Percentiles rank a stretch among this genome's conserved stretches.
Conservation (phyloP, 2,113 vertebrate species). For the Rostratula benghalensis region DNA sequence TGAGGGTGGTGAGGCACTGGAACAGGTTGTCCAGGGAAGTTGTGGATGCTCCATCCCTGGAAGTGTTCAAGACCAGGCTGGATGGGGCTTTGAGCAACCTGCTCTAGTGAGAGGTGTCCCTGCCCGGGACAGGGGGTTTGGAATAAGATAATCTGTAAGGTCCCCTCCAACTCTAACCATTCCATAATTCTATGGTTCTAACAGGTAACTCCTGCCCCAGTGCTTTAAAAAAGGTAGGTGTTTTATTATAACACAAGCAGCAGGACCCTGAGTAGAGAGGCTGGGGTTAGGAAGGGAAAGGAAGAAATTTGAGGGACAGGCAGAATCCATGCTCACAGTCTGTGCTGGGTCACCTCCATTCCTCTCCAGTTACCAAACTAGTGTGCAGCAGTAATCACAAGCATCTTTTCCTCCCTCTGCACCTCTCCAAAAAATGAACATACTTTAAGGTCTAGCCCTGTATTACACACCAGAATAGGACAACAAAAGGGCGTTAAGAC, state of each 20-base stretch:
- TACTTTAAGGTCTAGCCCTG: neutral
- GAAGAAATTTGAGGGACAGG: neutral
- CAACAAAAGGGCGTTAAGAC: neutral
- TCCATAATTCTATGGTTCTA: too few relatives aligned
- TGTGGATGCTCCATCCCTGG: too few relatives aligned
- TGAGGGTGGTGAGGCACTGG: too few relatives aligned
- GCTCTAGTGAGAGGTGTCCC: too few relatives aligned
- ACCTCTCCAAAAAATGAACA: neutral
- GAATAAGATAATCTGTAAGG: too few relatives aligned
- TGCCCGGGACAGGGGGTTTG: too few relatives aligned
- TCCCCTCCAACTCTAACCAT: too few relatives aligned
- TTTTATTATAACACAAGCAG: neutral
- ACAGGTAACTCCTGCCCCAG: neutral
- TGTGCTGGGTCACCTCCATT: neutral
- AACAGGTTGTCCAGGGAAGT: too few relatives aligned
- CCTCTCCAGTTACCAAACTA: neutral
- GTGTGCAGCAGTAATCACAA: neutral
- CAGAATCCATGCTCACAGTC: neutral
- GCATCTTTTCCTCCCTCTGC: neutral
- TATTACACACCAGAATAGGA: neutral
- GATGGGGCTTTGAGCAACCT: too few relatives aligned
- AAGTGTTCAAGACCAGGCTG: too few relatives aligned
- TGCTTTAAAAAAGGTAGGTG: neutral
- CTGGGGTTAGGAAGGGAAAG: neutral
- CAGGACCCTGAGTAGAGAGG: neutral